phyloP scores from a whole-genome alignment of 2,888 invertebrate species.

The Ethmia dodecea region DNA sequence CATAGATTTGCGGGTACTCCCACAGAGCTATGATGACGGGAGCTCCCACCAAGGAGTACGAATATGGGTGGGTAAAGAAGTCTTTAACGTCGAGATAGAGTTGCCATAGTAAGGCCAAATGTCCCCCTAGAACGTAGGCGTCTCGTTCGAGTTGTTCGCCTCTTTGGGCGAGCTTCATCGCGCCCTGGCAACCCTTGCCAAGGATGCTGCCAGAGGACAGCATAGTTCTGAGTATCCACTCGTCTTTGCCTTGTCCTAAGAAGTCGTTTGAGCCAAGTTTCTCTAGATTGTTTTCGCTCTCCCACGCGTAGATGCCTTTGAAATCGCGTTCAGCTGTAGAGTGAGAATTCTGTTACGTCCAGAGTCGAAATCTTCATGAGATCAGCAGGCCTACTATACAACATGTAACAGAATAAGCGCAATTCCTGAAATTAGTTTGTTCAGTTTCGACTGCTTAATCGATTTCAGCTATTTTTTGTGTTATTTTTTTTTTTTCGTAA shows the following conservation, averaged over 20 bases:
- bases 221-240: conserved; percentile 60
- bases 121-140: conserved; percentile 60
- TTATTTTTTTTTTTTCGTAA: no score
- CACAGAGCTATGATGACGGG: conserved; percentile 56
- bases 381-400: no score
- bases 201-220: conserved; percentile 59
- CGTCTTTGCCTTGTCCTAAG: conserved; percentile 59
- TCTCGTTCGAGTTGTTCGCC: conserved; percentile 45
- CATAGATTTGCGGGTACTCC: conserved; percentile 63
- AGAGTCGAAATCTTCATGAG: no score
- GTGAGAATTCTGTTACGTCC: no score
- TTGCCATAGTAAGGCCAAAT: conserved; percentile 64
- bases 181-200: conserved; percentile 63
- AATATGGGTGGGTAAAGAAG: conserved; percentile 60
- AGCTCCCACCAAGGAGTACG: conserved; percentile 58
- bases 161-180: conserved; percentile 53
- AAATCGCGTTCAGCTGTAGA: conserved; percentile 35
- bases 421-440: no score
- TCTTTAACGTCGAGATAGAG: conserved; percentile 62
- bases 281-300: conserved; percentile 51
- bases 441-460: no score
- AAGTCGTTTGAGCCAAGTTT: conserved; percentile 57
- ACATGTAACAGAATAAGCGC: no score
- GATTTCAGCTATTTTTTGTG: no score
- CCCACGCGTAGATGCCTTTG: conserved; percentile 47